Conservation (phyloP, 1,140 invertebrate genomes). For the Aphis craccivora region DNA sequence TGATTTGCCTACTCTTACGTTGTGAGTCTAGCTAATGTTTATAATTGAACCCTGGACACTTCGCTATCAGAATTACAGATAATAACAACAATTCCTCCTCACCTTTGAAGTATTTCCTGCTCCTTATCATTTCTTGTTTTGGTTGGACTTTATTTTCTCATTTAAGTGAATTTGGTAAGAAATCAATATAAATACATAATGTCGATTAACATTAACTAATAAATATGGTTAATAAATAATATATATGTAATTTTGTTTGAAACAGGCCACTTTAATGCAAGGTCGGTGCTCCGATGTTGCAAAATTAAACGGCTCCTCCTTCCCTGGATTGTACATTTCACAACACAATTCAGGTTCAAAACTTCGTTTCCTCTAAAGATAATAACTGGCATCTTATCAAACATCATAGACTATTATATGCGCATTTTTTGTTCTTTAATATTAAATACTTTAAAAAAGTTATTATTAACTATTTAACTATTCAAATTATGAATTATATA, state of each 20-base stretch:
- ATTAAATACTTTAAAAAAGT: neutral
- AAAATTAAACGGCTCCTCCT: neutral
- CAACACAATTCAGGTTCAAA: neutral
- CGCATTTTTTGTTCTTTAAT: neutral
- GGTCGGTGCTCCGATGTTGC: neutral
- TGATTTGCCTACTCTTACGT: neutral
- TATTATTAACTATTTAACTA: neutral
- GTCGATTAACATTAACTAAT: neutral
- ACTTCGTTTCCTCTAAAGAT: conserved; percentile 40
- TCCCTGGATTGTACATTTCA: neutral
- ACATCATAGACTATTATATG: neutral
- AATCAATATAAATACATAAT: neutral
- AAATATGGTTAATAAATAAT: neutral
- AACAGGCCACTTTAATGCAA: conserved; percentile 26
- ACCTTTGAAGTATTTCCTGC: neutral
- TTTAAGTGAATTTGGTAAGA: conserved; percentile 28
- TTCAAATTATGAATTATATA: neutral
- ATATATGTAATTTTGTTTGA: neutral
- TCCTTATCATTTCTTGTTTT: conserved; percentile 23
- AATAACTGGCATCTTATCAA: neutral
- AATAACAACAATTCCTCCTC: conserved; percentile 34
- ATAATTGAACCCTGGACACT: conserved; percentile 40
- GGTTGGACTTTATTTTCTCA: neutral
- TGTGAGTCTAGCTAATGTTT: conserved; percentile 18
- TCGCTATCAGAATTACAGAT: conserved; percentile 33